Conservation (phyloP, 1,140 invertebrate species). For the Wiebesia pumilae region DNA sequence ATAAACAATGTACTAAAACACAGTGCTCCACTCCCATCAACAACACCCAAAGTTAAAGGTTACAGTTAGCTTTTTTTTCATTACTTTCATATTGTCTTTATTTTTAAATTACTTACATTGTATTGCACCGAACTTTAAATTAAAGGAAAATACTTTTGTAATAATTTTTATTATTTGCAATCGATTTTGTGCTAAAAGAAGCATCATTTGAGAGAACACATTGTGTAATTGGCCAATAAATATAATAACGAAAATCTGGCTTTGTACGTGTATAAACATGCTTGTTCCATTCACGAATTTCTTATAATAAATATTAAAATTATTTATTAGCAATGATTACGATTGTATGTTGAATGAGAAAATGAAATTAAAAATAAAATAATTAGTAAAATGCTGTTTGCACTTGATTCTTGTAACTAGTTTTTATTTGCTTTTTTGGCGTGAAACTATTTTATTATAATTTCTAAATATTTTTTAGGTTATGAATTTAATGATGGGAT, state of each 20-base stretch:
- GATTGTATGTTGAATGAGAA: conserved; percentile 13
- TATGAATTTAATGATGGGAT: conserved; percentile 97
- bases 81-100: neutral
- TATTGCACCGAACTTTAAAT: neutral
- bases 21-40: conserved; percentile 78
- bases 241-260: neutral
- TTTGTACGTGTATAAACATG: neutral
- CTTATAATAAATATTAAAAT: neutral
- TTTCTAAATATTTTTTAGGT: conserved; percentile 71
- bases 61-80: too few relatives aligned
- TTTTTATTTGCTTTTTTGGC: neutral
- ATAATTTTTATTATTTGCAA: neutral
- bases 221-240: neutral
- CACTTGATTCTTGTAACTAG: neutral
- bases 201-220: neutral
- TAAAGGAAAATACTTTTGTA: neutral
- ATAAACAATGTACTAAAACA: conserved; percentile 81
- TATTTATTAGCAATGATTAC: neutral
- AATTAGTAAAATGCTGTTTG: neutral
- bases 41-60: conserved; percentile 81
- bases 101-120: neutral
- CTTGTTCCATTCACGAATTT: neutral
- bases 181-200: neutral
- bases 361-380: neutral
- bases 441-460: neutral